These are phyloP conservation scores for Neosalanx taihuensis DNA, from an alignment of 2,797 vertebrate genomes.

Conservation along the genomic window DNA sequence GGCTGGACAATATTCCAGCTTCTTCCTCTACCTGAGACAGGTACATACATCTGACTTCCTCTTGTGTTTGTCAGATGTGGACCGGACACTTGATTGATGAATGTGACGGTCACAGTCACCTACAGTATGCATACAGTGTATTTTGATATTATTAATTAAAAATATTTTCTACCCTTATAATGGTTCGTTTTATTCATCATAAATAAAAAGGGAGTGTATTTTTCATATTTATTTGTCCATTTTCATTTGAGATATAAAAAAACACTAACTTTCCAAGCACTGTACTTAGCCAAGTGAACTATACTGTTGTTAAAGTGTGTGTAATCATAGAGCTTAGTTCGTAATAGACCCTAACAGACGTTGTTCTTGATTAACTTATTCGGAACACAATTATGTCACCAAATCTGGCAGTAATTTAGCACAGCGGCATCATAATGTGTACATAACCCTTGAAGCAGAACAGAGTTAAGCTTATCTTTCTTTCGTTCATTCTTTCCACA, in stretches of 20 bases:
- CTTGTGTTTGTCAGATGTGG: not conserved
- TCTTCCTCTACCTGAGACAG: slow-evolving; percentile 94
- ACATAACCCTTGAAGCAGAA: not conserved
- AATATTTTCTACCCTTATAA: not conserved
- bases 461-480: slow-evolving; percentile 2
- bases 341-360: not conserved
- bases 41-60: slow-evolving; percentile 54
- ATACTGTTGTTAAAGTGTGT: not conserved
- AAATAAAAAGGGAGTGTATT: not conserved
- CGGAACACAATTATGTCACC: slow-evolving; percentile 4
- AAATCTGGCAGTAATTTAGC: not conserved
- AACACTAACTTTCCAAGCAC: not conserved
- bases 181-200: not conserved
- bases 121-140: not conserved
- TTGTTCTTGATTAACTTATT: not conserved
- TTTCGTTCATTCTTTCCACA: slow-evolving; percentile 49
- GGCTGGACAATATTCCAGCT: slow-evolving; percentile 95
- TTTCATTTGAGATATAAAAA: no score
- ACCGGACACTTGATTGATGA: no score
- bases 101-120: not conserved
- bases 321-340: not conserved
- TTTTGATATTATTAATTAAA: not conserved
- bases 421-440: not conserved
- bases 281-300: no score
- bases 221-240: no score